Percentiles rank a stretch among this genome's conserved stretches.
These are phyloP conservation scores for Pteropus alecto DNA, from an alignment of 2,113 vertebrate genomes.

Conservation along the genomic window DNA sequence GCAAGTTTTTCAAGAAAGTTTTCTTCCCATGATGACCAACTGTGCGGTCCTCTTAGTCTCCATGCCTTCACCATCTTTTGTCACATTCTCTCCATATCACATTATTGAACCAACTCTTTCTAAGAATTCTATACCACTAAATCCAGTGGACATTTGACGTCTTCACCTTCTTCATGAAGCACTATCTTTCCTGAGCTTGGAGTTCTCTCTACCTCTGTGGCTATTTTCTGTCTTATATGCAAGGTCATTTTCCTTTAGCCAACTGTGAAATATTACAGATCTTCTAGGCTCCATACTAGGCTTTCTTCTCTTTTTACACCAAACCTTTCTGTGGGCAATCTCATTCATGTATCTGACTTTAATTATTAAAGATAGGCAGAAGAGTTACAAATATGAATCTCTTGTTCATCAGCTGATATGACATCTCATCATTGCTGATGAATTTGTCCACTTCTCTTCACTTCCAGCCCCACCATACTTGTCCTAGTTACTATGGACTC, in stretches of 20 bases:
- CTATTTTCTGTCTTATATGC: not conserved
- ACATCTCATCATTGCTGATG: not conserved
- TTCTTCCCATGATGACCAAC: not conserved
- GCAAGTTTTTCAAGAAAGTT: not conserved
- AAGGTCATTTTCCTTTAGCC: not conserved
- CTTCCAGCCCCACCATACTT: not conserved
- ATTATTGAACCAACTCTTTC: not conserved
- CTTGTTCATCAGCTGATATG: not conserved
- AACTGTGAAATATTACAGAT: not conserved
- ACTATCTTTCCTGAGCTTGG: not conserved
- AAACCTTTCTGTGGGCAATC: not conserved
- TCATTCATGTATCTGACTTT: not conserved
- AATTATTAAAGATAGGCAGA: not conserved
- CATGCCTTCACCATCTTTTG: not conserved
- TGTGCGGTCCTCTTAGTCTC: not conserved
- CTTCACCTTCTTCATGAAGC: not conserved
- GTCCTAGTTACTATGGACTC: not conserved
- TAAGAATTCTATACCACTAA: not conserved
- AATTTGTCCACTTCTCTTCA: not conserved
- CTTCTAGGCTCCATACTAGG: not conserved
- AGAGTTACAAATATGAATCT: not conserved
- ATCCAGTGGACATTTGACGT: not conserved
- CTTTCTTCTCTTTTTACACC: not conserved
- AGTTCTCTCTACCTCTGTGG: not conserved
- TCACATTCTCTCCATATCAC: not conserved